A percentile compares a stretch with the other conserved stretches of the same genome.
These are phyloP conservation scores for Autographa pulchrina DNA, from an alignment of 2,888 invertebrate species.

Conservation along the genomic window DNA sequence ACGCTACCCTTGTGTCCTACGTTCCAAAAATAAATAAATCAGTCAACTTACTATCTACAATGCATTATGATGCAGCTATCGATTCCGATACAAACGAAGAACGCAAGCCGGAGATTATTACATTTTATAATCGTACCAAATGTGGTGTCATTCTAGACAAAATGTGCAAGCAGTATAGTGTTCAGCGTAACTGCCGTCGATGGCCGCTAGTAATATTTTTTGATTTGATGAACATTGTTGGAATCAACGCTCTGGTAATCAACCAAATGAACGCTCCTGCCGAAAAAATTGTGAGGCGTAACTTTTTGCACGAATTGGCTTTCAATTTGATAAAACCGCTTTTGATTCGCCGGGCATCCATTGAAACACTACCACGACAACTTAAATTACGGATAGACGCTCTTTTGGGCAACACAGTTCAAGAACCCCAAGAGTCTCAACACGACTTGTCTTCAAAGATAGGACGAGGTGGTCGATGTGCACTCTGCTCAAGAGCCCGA, in stretches of 20 bases:
- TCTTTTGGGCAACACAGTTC: constrained; percentile 11
- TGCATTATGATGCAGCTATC: constrained; percentile 14
- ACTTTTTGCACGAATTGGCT: neutral
- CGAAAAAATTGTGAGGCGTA: constrained; percentile 4
- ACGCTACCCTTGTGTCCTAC: constrained; percentile 22
- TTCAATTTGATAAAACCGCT: constrained; percentile 7
- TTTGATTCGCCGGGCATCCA: constrained; percentile 13
- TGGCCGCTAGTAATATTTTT: constrained; percentile 11
- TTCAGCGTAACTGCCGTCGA: constrained; percentile 6
- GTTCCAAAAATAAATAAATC: constrained; percentile 20
- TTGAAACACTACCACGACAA: constrained; percentile 18
- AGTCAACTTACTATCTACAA: constrained; percentile 8
- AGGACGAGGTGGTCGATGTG: constrained; percentile 28
- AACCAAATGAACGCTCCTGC: constrained; percentile 10
- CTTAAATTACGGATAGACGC: constrained; percentile 15
- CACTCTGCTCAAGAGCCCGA: constrained; percentile 26
- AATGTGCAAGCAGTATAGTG: constrained; percentile 14
- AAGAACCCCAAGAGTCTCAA: constrained; percentile 12
- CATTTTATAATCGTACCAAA: constrained; percentile 24
- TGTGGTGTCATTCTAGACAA: constrained; percentile 19
- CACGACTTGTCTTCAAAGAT: constrained; percentile 19
- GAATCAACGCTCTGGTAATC: constrained; percentile 15
- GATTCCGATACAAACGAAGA: constrained; percentile 7
- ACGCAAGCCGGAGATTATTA: constrained; percentile 19
- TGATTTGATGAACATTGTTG: constrained; percentile 18